phyloP scores from a whole-genome alignment of 2,113 vertebrate species.

The Cairina moschata region DNA sequence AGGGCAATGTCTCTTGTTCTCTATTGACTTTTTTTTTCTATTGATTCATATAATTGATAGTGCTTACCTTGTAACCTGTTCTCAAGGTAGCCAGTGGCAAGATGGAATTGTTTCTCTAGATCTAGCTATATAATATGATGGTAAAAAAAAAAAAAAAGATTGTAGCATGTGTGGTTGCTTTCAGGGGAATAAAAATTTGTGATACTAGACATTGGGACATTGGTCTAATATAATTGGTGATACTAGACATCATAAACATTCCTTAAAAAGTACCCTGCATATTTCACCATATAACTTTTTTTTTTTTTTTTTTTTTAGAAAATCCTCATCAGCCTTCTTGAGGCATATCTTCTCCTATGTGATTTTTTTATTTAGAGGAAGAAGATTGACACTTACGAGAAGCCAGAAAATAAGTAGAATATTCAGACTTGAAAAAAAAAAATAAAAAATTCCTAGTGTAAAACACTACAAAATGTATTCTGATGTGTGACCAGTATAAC shows the following conservation, averaged over 20 bases:
- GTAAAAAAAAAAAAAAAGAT: neutral
- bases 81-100: constrained; percentile 16
- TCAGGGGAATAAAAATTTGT: neutral
- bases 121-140: neutral
- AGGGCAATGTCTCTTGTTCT: neutral
- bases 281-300: neutral
- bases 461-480: neutral
- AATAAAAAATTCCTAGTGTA: neutral
- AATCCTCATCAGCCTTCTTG: neutral
- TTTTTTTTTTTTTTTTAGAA: neutral
- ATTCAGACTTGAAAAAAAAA: neutral
- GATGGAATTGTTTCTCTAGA: neutral
- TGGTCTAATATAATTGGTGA: neutral
- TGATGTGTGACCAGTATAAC: neutral
- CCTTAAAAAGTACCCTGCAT: neutral
- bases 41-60: constrained; percentile 20
- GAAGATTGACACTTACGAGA: neutral
- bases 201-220: neutral
- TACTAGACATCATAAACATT: neutral
- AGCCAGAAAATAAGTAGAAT: neutral
- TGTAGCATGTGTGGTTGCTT: neutral
- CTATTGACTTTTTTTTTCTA: neutral
- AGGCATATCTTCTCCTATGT: neutral
- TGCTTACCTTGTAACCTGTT: constrained; percentile 1
- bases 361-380: neutral